Evolutionary conservation across 2,888 invertebrate genomes (phyloP), one percentile per base, ranked within the genome.

Genomic region (Anticlea derivata): DNA sequence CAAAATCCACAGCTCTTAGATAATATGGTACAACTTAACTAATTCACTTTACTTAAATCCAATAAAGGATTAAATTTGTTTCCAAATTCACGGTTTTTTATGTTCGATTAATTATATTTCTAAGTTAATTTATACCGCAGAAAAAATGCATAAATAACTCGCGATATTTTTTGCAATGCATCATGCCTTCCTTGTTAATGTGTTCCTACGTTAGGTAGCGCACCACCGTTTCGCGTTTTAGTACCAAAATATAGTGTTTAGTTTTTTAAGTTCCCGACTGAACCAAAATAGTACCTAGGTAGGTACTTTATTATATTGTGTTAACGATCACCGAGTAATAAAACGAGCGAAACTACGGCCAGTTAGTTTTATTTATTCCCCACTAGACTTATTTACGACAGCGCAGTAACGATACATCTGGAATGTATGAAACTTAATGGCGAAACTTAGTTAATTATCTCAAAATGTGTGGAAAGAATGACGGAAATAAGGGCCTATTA

Each of bases 231-330:
- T 70, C 65, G 68, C 70, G 75, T 76, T 78, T 75, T 71, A 77
- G 79, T 87, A 89, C 87, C 88, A 88, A 86, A 85, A 83, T 74
- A 23, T 86, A 87, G 86, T 73, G 61, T 82, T 80, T 86, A 86
- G 80, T 85, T 86, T 76, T 80, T 86, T 90, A 90, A 88, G 89
- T 90, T 89, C 80, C 88, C 79, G 89, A 90, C 89, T 90, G 89
- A 90, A 88, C 89, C 88, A 90, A 90, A 90, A 83, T 84, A 87
- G 86, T 82, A n/a, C n/a, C n/a, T n/a, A n/a, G n/a, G n/a, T n/a
- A n/a, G n/a, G n/a, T n/a, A 83, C 73, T 80, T 80, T 82, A 41
- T 30, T 41, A 74, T 82, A 75, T 81, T 81, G 83, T 87, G 84
- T 86, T 84, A 76, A 81, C 71, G 72, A 78, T 86, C 85, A 86